Conservation (phyloP, 37 sponge, comb jelly and placozoan genomes). For the Halisarca cf. caerulea region DNA sequence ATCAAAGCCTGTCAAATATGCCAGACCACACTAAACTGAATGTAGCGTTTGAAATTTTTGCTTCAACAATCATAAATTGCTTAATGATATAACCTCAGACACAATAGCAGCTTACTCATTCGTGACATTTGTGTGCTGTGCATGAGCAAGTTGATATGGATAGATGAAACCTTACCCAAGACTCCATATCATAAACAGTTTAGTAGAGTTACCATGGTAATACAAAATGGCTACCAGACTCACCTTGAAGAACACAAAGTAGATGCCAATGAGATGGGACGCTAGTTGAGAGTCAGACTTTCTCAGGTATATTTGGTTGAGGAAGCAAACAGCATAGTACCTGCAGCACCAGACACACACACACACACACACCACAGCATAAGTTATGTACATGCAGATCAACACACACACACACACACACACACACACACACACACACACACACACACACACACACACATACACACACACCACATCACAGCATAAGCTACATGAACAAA, state of each 20-base stretch:
- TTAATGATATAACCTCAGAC: neutral
- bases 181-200: no score
- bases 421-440: neutral
- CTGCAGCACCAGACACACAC: conserved; percentile 34
- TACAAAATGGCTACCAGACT: neutral
- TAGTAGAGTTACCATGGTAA: neutral
- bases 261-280: conserved; percentile 67
- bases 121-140: no score
- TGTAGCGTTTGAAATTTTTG: neutral
- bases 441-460: no score
- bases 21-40: no score
- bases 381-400: neutral
- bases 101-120: neutral
- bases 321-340: conserved; percentile 90
- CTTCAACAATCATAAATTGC: neutral
- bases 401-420: neutral
- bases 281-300: conserved; percentile 63
- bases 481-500: no score
- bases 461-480: no score
- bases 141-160: neutral
- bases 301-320: conserved; percentile 85
- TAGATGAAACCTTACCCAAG: no score
- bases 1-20: conserved; percentile 51
- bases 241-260: conserved; percentile 94
- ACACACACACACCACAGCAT: neutral